phyloP scores from a whole-genome alignment of 2,113 vertebrate species.

The Myrmecobius fasciatus region DNA sequence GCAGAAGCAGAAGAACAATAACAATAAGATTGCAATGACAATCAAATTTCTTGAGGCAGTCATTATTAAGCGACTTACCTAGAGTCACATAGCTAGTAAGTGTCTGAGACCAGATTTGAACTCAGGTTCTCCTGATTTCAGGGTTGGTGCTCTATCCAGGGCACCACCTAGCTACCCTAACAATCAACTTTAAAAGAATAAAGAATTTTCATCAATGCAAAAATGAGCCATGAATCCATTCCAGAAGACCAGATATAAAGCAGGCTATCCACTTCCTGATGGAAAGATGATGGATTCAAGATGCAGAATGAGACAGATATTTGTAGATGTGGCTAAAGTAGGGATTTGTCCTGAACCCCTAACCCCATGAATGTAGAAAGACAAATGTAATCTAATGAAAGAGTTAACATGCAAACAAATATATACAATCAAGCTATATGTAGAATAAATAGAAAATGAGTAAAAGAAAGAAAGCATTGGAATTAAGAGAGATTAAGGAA shows the following conservation, averaged over 20 bases:
- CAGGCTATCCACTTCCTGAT: not conserved
- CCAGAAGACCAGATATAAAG: not conserved
- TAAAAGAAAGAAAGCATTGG: not conserved
- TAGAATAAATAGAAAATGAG: not conserved
- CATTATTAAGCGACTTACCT: too few relatives aligned
- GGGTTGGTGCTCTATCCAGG: not conserved
- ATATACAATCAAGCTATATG: not conserved
- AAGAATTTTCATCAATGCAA: not conserved
- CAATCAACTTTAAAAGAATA: not conserved
- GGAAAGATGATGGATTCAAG: not conserved
- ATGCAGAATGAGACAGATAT: not conserved
- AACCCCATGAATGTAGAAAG: not conserved
- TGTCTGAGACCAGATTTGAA: not conserved
- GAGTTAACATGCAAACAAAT: not conserved
- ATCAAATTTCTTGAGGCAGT: not conserved
- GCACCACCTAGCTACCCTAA: not conserved
- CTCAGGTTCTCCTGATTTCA: not conserved
- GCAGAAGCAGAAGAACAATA: not conserved
- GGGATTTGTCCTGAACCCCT: not conserved
- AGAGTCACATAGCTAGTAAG: not conserved
- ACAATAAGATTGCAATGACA: not conserved
- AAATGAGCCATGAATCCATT: not conserved
- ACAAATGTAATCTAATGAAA: not conserved
- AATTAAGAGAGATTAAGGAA: not conserved
- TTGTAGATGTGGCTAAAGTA: not conserved